Base-by-base conservation (phyloP, 2,888 invertebrate genomes). In the Quadriops clusia region DNA sequence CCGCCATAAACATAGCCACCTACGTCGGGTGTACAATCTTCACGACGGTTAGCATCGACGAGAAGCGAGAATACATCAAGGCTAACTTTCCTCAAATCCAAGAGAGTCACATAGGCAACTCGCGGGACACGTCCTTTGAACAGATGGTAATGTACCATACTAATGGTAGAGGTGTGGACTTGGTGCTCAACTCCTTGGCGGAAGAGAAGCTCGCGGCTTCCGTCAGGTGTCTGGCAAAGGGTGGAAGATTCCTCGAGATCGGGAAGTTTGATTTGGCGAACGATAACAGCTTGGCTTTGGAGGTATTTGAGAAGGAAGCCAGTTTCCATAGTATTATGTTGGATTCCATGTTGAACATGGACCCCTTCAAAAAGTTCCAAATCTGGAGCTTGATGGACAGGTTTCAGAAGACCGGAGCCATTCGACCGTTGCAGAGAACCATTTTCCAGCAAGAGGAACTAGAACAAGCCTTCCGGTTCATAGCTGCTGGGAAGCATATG, bases 131-230 rank as follows among this genome's bases (percentile, higher is more conserved):
- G 0, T 75, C 79, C 1, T 97, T 97, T 56, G 93, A 94, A 56
- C 71, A 76, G 41, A 77, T 91, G 72, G 71, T 97, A 31, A 68
- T 79, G 44, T 67, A 66, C 25, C 71, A 76, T 48, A 94, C 94
- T 0, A 68, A 78, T 5, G 93, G 94, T 7, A 68, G 68, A 43
- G 93, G 94, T 18, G 94, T 97, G 0, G 86, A 97, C 51, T 63
- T 93, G 30, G 83, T 95, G 8, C 62, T 90, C 5, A 97, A 97
- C 58, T 93, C 91, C 0, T 61, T 97, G 23, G 76, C 93, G 1
- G 93, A 89, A 49, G 93, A 95, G 24, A 94, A 94, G 58, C 67
- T 94, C 1, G 69, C 73, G 48, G 82, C 77, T 0, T 76, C 77
- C 0, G 55, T 75, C 0, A 61, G 74, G 3, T 78, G 77, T 41